These are phyloP conservation scores for Philotrypesis tridentata DNA, from an alignment of 1,140 invertebrate species.

Conservation along the genomic window DNA sequence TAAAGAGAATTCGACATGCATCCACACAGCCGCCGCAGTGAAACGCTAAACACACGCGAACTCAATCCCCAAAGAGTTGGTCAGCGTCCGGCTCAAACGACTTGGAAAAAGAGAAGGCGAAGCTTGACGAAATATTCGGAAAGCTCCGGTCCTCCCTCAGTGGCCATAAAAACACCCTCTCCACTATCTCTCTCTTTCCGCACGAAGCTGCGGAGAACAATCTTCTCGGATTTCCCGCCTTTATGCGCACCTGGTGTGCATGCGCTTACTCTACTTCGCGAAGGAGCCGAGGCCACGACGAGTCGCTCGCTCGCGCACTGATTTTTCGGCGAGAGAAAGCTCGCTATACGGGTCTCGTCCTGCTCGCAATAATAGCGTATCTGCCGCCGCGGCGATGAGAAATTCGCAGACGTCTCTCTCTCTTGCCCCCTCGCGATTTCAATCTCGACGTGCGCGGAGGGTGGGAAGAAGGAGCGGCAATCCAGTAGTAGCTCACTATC, in stretches of 20 bases:
- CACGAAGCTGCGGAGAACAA: neutral
- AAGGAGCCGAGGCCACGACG: neutral
- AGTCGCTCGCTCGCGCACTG: neutral
- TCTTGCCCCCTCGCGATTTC: neutral
- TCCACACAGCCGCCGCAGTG: too few species aligned
- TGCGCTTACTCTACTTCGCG: neutral
- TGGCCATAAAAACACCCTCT: neutral
- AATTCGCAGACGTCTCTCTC: neutral
- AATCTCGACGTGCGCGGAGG: neutral
- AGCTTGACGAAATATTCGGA: neutral
- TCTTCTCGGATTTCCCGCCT: neutral
- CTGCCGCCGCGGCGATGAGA: neutral
- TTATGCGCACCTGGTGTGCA: neutral
- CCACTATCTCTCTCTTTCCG: too few species aligned
- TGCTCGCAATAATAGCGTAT: neutral
- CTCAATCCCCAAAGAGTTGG: neutral
- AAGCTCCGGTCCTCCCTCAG: neutral
- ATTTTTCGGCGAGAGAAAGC: too few species aligned
- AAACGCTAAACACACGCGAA: neutral
- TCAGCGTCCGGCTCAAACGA: neutral
- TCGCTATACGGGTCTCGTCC: too few species aligned
- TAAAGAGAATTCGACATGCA: too few species aligned
- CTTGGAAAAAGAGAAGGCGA: neutral
- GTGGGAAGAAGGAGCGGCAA: neutral
- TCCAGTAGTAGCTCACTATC: too few species aligned